Conservation (phyloP, 2,888 invertebrate genomes). For the Acleris cristana region DNA sequence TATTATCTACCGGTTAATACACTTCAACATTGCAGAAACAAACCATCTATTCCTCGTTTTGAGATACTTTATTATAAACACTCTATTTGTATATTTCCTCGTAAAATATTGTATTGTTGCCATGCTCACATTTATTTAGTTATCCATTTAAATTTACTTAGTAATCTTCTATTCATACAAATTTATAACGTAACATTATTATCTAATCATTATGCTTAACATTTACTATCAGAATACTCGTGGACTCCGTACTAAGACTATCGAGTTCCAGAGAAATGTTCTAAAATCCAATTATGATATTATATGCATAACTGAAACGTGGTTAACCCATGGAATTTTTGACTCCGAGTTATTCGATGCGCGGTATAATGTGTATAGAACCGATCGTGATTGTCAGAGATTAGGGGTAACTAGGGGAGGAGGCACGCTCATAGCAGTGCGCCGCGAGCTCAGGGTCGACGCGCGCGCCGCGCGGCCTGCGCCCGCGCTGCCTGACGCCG, state of each 20-base stretch:
- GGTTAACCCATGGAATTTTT: neutral
- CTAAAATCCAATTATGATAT: conserved; percentile 1
- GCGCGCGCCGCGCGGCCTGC: neutral
- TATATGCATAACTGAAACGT: conserved; percentile 10
- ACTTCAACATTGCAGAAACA: too few species aligned
- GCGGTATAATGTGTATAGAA: conserved; percentile 7
- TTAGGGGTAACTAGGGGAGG: conserved; percentile 17
- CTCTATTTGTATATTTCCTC: too few species aligned
- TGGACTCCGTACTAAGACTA: neutral
- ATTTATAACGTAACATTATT: too few species aligned
- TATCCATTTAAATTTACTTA: too few species aligned
- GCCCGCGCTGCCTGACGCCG: neutral
- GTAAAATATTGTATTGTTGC: too few species aligned
- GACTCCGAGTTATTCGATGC: neutral
- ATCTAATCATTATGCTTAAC: too few species aligned
- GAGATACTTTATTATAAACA: too few species aligned
- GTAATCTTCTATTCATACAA: too few species aligned
- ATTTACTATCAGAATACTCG: too few species aligned
- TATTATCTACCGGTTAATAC: too few species aligned
- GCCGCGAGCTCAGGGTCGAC: neutral
- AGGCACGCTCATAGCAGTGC: conserved; percentile 21
- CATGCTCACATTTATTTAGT: too few species aligned
- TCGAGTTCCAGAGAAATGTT: neutral
- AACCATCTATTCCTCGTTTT: too few species aligned
- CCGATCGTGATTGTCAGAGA: conserved; percentile 6